phyloP scores from a whole-genome alignment of 2,113 vertebrate species.

The Alethe castanea region DNA sequence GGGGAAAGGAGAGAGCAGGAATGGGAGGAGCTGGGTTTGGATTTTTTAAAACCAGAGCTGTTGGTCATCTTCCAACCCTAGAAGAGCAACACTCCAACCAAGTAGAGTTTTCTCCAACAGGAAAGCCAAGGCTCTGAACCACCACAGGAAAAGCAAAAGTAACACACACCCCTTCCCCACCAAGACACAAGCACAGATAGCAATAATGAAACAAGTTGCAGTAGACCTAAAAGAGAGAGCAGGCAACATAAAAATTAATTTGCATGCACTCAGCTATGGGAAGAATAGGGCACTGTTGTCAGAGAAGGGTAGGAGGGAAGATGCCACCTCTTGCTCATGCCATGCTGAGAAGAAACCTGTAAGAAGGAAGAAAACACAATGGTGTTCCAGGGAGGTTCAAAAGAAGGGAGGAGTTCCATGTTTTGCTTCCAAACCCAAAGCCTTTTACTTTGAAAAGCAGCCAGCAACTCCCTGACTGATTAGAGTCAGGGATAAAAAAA shows the following conservation, averaged over 20 bases:
- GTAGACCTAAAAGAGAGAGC: background rate
- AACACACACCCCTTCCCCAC: background rate
- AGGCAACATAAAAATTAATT: background rate
- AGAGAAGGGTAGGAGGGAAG: background rate
- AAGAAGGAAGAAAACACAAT: background rate
- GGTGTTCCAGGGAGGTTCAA: background rate
- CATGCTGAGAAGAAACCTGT: fast-evolving
- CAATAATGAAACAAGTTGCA: background rate
- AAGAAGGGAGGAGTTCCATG: background rate
- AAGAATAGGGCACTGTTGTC: background rate
- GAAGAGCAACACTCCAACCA: background rate
- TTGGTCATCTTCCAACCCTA: background rate
- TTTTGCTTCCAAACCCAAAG: background rate
- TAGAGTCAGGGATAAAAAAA: background rate
- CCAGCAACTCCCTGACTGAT: background rate
- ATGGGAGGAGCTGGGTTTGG: background rate
- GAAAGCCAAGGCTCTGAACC: background rate
- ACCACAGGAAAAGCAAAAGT: background rate
- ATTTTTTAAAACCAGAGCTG: background rate
- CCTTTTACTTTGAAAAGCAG: background rate
- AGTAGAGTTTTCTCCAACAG: background rate
- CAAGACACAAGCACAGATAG: background rate
- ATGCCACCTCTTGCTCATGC: background rate
- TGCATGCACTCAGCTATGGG: background rate
- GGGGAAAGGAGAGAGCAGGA: background rate